These are phyloP conservation scores for Neoitamus cyanurus DNA, from an alignment of 2,888 invertebrate species.

Conservation along the genomic window DNA sequence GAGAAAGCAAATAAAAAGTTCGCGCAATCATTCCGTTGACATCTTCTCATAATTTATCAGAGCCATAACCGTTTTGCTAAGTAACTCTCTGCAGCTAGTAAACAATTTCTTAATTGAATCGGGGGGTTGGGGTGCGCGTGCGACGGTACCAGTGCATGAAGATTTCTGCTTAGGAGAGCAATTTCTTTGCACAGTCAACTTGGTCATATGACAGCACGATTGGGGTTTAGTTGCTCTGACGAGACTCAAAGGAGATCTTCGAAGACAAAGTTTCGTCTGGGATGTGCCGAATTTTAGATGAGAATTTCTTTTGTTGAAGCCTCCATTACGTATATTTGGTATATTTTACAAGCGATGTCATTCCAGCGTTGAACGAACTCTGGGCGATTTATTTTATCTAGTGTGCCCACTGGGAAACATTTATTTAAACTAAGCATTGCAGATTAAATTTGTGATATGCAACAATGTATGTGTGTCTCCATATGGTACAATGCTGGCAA, in stretches of 20 bases:
- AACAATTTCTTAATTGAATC: slow-evolving; percentile 18
- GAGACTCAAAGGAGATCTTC: not conserved
- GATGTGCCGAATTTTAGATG: not conserved
- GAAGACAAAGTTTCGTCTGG: not conserved
- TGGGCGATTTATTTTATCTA: not conserved
- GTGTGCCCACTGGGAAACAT: too few relatives aligned
- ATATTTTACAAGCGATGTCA: not conserved
- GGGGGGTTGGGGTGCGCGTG: not conserved
- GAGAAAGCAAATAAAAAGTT: slow-evolving; percentile 12
- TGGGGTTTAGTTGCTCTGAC: not conserved
- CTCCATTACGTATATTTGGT: not conserved
- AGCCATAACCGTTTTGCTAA: not conserved
- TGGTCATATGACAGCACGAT: not conserved
- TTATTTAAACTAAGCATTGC: too few relatives aligned
- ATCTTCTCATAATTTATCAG: slow-evolving; percentile 11
- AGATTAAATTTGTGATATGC: too few relatives aligned
- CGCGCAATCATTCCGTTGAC: slow-evolving; percentile 14
- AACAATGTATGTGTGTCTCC: too few relatives aligned
- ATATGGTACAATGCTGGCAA: too few relatives aligned
- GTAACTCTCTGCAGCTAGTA: slow-evolving; percentile 10
- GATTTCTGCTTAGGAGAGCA: not conserved
- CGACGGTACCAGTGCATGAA: not conserved
- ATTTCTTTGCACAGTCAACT: not conserved
- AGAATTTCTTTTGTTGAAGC: not conserved
- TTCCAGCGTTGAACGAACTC: not conserved